A percentile compares a stretch with the other conserved stretches of the same genome.
Conservation (phyloP, 2,797 vertebrate species). For the Lacerta viridis region DNA sequence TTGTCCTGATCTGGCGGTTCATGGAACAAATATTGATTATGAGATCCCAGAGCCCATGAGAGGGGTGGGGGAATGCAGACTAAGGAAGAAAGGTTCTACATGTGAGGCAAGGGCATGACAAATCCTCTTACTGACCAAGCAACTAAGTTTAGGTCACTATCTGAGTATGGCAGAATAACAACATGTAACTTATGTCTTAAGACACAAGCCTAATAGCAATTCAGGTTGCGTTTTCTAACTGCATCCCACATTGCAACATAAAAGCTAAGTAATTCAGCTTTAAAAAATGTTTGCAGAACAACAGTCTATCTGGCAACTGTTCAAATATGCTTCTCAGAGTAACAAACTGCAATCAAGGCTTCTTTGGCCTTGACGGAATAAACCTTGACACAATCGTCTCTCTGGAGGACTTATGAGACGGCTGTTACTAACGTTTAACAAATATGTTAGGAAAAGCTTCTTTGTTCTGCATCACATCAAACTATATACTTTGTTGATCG, state of each 20-base stretch:
- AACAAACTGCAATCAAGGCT: slow-evolving; percentile 68
- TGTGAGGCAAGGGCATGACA: not conserved
- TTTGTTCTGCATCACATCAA: not conserved
- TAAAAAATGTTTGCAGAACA: slow-evolving; percentile 50
- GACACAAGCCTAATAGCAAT: not conserved
- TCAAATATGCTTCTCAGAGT: slow-evolving; percentile 48
- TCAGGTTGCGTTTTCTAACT: slow-evolving; percentile 9
- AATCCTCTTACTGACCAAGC: not conserved
- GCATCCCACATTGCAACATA: accelerated
- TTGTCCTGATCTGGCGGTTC: not conserved
- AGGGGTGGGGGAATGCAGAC: not conserved
- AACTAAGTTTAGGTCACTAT: too few species aligned
- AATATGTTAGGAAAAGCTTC: slow-evolving; percentile 27
- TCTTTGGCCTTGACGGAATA: slow-evolving; percentile 55
- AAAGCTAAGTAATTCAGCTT: slow-evolving; percentile 48
- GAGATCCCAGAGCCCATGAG: not conserved
- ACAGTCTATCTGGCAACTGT: slow-evolving; percentile 57
- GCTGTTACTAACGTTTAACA: slow-evolving; percentile 25
- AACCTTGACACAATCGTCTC: slow-evolving; percentile 66
- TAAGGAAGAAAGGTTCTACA: not conserved
- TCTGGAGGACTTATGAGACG: slow-evolving; percentile 52
- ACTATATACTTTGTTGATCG: not conserved
- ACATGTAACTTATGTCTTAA: not conserved
- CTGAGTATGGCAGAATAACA: not conserved
- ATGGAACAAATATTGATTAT: not conserved